Evolutionary conservation across 1,140 invertebrate species (phyloP), one percentile per base, ranked within the genome.

Genomic region (Trichogramma pretiosum): DNA sequence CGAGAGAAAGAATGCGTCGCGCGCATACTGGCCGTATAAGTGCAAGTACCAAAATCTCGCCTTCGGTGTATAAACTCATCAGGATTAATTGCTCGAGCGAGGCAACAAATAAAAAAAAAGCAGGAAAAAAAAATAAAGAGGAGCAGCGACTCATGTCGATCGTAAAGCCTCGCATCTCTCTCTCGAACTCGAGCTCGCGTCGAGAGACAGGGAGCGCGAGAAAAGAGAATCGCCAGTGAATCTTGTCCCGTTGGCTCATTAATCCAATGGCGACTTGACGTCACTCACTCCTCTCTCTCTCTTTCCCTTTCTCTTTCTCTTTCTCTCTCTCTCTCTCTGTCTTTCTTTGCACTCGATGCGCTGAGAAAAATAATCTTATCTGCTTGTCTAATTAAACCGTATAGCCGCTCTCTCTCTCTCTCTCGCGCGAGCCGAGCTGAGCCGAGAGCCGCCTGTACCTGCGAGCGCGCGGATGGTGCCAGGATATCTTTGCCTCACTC

Each of bases 371-470:
- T 33, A 24, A 18, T 23, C 41, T 50, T 44, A 50, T 50, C 48
- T 39, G 16, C 11, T n/a, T n/a, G 28, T 44, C 24, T 49, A 49
- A 49, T 49, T 49, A 49, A 49, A 49, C 21, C 23, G 40, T 44
- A 42, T n/a, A n/a, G n/a, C n/a, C n/a, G n/a, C n/a, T n/a, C n/a
- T n/a, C n/a, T n/a, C n/a, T n/a, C n/a, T n/a, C n/a, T n/a, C n/a
- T n/a, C n/a, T n/a, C n/a, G n/a, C n/a, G n/a, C n/a, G n/a, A n/a
- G n/a, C n/a, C n/a, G n/a, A n/a, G n/a, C n/a, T n/a, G n/a, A n/a
- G n/a, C n/a, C n/a, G n/a, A n/a, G n/a, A n/a, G n/a, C n/a, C n/a
- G n/a, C n/a, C n/a, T n/a, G n/a, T n/a, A n/a, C n/a, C n/a, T n/a
- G n/a, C 8, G 40, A 19, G 43, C 28, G 23, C 18, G 5, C 38